These are phyloP conservation scores for Nibea albiflora DNA, from an alignment of 2,113 vertebrate genomes.

Conservation along the genomic window DNA sequence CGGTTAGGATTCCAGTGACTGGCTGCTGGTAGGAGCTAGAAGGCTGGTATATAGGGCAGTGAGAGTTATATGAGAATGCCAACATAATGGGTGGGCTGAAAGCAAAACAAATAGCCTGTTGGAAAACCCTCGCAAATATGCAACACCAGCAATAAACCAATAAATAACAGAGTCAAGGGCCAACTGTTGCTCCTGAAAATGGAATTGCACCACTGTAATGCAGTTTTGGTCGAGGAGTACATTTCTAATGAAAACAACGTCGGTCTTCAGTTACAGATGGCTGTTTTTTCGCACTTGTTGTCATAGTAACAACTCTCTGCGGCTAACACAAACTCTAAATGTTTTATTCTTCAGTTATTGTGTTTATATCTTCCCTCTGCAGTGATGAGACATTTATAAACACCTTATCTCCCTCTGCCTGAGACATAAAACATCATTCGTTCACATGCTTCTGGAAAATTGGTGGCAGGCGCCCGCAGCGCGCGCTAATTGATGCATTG, in stretches of 20 bases:
- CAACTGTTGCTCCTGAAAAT: conserved; percentile 49
- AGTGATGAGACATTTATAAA: neutral
- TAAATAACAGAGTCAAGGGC: conserved; percentile 71
- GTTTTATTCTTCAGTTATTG: neutral
- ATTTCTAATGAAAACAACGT: conserved; percentile 30
- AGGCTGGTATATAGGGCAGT: conserved; percentile 69
- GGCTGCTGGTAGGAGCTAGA: conserved; percentile 44
- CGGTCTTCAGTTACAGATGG: neutral
- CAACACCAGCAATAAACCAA: conserved; percentile 79
- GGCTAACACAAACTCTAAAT: neutral
- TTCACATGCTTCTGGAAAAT: conserved; percentile 37
- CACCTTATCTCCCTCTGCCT: neutral
- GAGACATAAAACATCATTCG: neutral
- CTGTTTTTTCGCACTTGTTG: neutral
- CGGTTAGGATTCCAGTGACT: conserved; percentile 60
- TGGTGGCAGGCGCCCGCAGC: conserved; percentile 52
- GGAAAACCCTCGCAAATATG: conserved; percentile 77
- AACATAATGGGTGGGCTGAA: conserved; percentile 85
- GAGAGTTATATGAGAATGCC: conserved; percentile 77
- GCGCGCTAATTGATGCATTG: conserved; percentile 75
- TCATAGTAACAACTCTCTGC: neutral
- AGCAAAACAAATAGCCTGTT: conserved; percentile 77
- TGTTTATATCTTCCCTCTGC: neutral
- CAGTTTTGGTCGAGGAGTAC: neutral
- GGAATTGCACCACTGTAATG: conserved; percentile 33